Evolutionary conservation across 2,113 vertebrate genomes (phyloP).

Genomic region (Myodes glareolus): DNA sequence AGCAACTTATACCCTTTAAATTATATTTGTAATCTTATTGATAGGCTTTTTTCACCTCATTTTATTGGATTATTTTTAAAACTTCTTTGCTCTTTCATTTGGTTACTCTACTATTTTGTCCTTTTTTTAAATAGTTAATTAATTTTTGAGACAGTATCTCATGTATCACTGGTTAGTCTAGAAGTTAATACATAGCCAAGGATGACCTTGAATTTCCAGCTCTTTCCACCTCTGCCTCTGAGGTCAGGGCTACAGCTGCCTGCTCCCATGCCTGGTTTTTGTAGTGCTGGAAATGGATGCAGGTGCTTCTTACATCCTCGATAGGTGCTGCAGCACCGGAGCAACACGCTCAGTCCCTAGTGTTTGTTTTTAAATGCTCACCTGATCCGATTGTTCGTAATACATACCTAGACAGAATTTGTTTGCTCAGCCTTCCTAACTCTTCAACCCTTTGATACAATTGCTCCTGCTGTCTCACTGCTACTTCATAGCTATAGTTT

Average conservation of each 20-base stretch:
- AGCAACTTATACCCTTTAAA: not conserved
- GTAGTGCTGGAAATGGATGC: not conserved
- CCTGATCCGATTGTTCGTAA: conserved; percentile 5
- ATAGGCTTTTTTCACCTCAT: not conserved
- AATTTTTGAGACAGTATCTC: not conserved
- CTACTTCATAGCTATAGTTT: not conserved
- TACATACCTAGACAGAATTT: conserved; percentile 16
- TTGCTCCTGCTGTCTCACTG: not conserved
- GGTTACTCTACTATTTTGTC: not conserved
- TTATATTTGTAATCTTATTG: not conserved
- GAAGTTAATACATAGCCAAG: not conserved
- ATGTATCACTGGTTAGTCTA: not conserved
- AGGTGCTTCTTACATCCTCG: not conserved
- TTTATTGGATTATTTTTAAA: not conserved
- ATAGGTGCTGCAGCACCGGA: not conserved
- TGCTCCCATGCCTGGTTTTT: not conserved
- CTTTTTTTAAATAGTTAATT: not conserved
- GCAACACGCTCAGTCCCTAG: not conserved
- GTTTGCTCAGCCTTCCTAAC: not conserved
- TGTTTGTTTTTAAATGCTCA: conserved; percentile 9
- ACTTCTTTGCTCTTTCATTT: not conserved
- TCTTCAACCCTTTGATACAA: not conserved
- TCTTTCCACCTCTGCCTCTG: not conserved
- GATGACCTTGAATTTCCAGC: not conserved
- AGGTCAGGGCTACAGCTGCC: not conserved